A percentile compares a stretch with the other conserved stretches of the same genome.
Conservation (phyloP, 2,888 invertebrate genomes). For the Crocallis elinguaria region DNA sequence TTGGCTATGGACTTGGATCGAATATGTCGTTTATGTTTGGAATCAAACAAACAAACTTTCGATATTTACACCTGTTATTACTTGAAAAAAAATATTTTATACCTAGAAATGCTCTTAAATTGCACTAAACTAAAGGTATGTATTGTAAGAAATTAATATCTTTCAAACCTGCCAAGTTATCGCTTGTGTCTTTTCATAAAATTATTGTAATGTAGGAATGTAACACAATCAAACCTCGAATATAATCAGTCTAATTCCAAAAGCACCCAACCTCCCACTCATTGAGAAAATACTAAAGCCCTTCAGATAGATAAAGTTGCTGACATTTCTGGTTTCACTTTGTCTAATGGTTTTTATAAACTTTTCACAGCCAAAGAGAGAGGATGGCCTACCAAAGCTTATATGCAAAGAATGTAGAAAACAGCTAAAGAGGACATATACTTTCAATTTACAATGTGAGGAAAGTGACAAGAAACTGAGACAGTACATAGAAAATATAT, state of each 20-base stretch:
- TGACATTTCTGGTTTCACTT: no score
- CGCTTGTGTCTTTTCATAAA: no score
- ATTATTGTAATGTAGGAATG: no score
- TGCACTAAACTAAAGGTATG: conserved; percentile 73
- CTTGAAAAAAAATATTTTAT: conserved; percentile 63
- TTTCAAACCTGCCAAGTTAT: conserved; percentile 20
- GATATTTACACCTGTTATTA: conserved; percentile 71
- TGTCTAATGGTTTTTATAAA: no score
- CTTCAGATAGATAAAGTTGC: no score
- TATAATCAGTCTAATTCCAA: no score
- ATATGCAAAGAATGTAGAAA: conserved; percentile 74
- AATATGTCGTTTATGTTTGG: conserved; percentile 73
- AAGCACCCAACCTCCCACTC: no score
- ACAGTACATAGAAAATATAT: conserved; percentile 42
- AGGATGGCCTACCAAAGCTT: conserved; percentile 67
- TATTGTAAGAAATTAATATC: background rate
- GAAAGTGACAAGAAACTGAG: conserved; percentile 64
- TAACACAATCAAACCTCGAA: no score
- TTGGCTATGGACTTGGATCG: conserved; percentile 58
- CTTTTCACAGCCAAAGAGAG: conserved; percentile 34
- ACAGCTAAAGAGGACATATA: conserved; percentile 65
- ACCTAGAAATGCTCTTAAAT: conserved; percentile 66
- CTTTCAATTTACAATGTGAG: conserved; percentile 69
- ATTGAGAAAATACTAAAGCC: no score
- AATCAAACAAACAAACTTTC: conserved; percentile 56